Evolutionary conservation across 2,797 vertebrate species (phyloP).

Genomic region (Semaprochilodus insignis): DNA sequence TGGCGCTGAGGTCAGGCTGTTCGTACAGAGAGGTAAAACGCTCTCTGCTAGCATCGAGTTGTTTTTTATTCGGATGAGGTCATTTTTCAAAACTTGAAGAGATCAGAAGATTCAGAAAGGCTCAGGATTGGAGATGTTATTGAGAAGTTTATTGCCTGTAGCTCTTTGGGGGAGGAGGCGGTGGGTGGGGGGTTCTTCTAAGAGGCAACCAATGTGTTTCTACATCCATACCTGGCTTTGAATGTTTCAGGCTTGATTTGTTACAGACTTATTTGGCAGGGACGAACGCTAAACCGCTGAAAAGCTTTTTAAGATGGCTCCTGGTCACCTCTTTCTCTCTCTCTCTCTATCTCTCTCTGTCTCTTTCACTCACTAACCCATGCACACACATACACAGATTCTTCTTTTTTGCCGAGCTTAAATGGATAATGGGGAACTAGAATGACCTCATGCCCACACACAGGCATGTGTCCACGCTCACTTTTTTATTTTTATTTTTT

Average conservation of each 20-base stretch:
- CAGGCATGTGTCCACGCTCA: neutral
- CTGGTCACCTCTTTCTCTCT: constrained; percentile 32
- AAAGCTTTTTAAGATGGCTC: constrained; percentile 41
- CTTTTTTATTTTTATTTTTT: neutral
- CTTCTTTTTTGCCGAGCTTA: constrained; percentile 12
- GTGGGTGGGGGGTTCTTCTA: neutral
- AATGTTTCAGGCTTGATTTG: neutral
- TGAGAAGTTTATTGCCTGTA: constrained; percentile 8
- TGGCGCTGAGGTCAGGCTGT: constrained; percentile 51
- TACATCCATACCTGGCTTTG: neutral
- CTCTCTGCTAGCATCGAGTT: constrained; percentile 46
- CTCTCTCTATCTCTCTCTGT: neutral
- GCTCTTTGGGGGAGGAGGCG: neutral
- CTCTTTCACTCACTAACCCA: neutral
- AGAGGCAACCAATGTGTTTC: neutral
- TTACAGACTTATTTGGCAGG: constrained; percentile 14
- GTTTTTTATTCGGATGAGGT: constrained; percentile 56
- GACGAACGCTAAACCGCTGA: constrained; percentile 28
- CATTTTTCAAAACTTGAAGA: constrained; percentile 51
- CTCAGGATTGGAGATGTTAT: constrained; percentile 45
- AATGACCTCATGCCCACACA: constrained; percentile 39
- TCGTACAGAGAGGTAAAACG: constrained; percentile 50
- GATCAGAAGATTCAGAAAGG: constrained; percentile 27
- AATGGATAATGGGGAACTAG: constrained; percentile 45
- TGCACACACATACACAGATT: neutral